Evolutionary conservation across 1,140 invertebrate genomes (phyloP), one percentile per base, ranked within the genome.

Genomic region (Aphidius gifuensis): DNA sequence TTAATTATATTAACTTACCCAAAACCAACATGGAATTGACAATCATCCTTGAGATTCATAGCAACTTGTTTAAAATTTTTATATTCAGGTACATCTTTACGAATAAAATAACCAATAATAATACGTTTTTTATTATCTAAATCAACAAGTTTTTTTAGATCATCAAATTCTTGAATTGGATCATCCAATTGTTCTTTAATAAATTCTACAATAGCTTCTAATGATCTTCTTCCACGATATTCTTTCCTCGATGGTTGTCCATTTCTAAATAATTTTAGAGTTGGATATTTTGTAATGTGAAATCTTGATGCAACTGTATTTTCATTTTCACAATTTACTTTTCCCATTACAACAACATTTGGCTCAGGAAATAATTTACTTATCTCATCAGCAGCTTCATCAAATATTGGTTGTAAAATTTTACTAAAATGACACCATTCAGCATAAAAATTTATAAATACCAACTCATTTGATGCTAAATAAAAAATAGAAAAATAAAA

Each of bases 361-460:
- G 85, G 68, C 68, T 94, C 88, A 46, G 92, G 90, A 76, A 94
- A 92, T 74, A 88, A 87, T 75, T 88, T 85, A 53, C 75, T 83
- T 57, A 98, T 85, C 85, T 93, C 93, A 70, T 92, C 90, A 23
- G 95, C 92, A 42, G 96, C 91, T 82, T 98, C 94, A 82, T 98
- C 94, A 83, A 97, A 99, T 75, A 98, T 91, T 42, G 97, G 97
- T 70, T 92, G 91, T 72, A 99, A 83, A 77, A 97, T 88, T 83
- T 97, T 97, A 84, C 96, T 99, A 81, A 93, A 93, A 70, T 88
- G 86, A 83, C 92, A 97, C 95, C 96, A 99, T 76, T 98, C 96
- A 9, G 96, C 97, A 84, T 98, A 98, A 82, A 99, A 99, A 82
- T 99, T 98, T 65, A 99, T 91, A 80, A 99, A 93, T 58, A 98